Evolutionary conservation across 2,797 vertebrate genomes (phyloP).

Genomic region (Poeciliopsis paucimaculata): DNA sequence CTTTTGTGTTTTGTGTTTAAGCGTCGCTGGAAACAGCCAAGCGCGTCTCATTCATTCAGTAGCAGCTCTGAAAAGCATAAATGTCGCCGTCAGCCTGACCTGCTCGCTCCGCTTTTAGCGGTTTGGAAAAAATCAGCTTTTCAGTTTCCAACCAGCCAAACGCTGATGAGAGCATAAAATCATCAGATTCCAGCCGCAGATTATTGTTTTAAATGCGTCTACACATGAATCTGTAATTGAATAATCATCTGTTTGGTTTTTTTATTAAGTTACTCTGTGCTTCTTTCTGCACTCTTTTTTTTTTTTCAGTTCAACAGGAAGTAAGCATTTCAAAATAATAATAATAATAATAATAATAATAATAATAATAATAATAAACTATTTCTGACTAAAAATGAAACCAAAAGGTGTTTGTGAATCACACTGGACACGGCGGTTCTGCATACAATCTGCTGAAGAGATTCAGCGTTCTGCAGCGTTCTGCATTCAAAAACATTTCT

Average conservation of each 20-base stretch:
- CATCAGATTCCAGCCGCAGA: background rate
- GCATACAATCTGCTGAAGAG: too few relatives aligned
- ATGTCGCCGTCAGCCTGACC: background rate
- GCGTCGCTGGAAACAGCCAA: background rate
- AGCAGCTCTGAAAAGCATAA: background rate
- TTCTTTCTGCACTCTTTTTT: too few relatives aligned
- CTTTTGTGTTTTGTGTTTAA: background rate
- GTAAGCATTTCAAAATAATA: too few relatives aligned
- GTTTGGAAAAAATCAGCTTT: background rate
- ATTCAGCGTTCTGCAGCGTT: constrained; percentile 29
- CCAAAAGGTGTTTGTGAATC: background rate
- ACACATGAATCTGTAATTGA: too few relatives aligned
- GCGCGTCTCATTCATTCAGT: background rate
- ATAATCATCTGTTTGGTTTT: too few relatives aligned
- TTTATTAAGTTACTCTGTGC: too few relatives aligned
- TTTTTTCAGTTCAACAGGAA: too few relatives aligned
- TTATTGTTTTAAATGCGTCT: background rate
- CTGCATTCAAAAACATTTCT: background rate
- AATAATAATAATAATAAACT: too few relatives aligned
- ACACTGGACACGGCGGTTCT: background rate
- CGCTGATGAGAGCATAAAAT: background rate
- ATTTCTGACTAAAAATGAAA: too few relatives aligned
- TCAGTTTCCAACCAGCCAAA: background rate
- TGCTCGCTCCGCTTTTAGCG: background rate
- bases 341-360: too few relatives aligned